Evolutionary conservation across 2,113 vertebrate species (phyloP), one percentile per base, ranked within the genome.

Genomic region (Lasiurus cinereus): DNA sequence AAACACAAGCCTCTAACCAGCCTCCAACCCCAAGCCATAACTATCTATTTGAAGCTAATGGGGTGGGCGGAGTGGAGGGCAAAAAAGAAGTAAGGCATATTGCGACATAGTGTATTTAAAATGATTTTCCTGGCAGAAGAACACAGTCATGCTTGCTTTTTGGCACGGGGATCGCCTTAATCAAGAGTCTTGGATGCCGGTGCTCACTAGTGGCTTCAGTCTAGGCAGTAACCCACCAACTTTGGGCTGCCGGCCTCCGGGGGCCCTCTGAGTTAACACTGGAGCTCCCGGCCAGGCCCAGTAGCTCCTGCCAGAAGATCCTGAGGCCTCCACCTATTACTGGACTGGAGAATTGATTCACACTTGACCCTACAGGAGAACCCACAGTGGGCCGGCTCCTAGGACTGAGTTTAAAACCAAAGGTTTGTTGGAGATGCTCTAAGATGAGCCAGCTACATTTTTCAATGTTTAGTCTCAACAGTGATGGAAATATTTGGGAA

Each of bases 121-220:
- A 31, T 39, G 84, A 39, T 72, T 83, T 88, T 94, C 92, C 88
- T 39, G 89, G 78, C 54, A 15, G 2, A 33, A 48, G 46, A 80
- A 52, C 90, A 62, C 39, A 27, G 77, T 76, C 92, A 48, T 24
- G 33, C 43, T 66, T 54, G 70, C 70, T 31, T n/a, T 18, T 54
- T 59, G 92, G 88, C 31, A 2, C 13, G 6, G 24, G n/a, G 67
- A 29, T 24, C 0, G 4, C 70, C 74, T 77, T 29, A 27, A 27
- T 66, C 62, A 29, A 21, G 56, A 48, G 43, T 50, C 83, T 54
- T 78, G 77, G 83, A 73, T 46, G 54, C 62, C 0, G 8, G 15
- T 10, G 5, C 46, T 72, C 9, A 24, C 66, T 31, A 9, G 83
- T 3, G 4, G 87, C 48, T 59, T 86, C 27, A 9, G 67, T 76